Evolutionary conservation across 2,113 vertebrate genomes (phyloP), one percentile per base, ranked within the genome.

Genomic region (Mungos mungo): DNA sequence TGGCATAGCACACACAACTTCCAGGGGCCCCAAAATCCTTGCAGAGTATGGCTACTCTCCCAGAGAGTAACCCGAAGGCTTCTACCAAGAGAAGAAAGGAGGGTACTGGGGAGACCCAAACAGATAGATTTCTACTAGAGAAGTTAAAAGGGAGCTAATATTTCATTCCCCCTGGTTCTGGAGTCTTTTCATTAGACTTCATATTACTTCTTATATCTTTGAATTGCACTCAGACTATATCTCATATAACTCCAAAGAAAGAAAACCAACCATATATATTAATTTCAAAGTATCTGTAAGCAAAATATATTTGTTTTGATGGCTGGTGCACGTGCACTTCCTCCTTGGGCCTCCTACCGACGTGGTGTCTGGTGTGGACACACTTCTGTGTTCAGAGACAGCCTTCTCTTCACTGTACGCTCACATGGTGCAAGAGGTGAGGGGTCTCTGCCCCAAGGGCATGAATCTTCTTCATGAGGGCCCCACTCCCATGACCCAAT

Each of bases 361-460:
- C 35, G n/a, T 66, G 25, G 10, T 8, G 31, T 47, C 63, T 33
- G 41, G 3, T 14, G 7, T 15, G 41, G 12, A 5, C 14, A 6
- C 13, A 16, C 0, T 2, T 27, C 19, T 5, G 4, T 8, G 4
- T 38, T 29, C n/a, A 7, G 7, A 52, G 21, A 54, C 54, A 35
- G 35, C 38, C 19, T 1, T 18, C 31, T 77, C 33, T 38, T 25
- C 8, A 1, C 29, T 45, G 29, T 45, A 5, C 2, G 7, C 41
- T 41, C 54, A 27, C 16, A 1, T 15, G 4, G 27, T 38, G 1
- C 2, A 4, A 6, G 35, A 21, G 13, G n/a, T 14, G 52, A 35
- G 23, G 63, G 29, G 19, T 33, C 83, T 68, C 41, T 84, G 60
- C 33, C 21, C n/a, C 45, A 47, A 85, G 12, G 6, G 19, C 19